Conservation (phyloP, 2,797 vertebrate genomes). For the Sphenodon punctatus region DNA sequence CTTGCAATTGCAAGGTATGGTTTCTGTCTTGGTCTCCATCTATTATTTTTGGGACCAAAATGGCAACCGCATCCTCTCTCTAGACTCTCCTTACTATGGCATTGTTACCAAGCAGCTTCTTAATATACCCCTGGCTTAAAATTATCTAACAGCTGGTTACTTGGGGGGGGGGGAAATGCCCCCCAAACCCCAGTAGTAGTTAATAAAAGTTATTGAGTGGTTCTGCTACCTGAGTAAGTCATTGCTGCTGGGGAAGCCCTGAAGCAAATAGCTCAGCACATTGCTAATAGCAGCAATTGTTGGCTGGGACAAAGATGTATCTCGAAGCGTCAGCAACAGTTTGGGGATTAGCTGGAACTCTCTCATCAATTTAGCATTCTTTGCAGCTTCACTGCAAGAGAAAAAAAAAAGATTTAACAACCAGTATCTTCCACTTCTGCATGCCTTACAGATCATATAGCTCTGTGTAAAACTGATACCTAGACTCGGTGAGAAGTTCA, state of each 20-base stretch:
- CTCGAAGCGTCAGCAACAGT: slow-evolving; percentile 91
- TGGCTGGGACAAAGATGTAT: slow-evolving; percentile 92
- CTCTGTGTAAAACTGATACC: no score
- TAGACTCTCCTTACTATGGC: no score
- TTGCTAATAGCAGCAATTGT: slow-evolving; percentile 93
- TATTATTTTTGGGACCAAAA: no score
- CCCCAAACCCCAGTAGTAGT: no score
- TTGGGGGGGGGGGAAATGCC: no score
- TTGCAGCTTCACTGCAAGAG: slow-evolving; percentile 89
- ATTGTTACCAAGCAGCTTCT: no score
- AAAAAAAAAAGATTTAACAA: not conserved
- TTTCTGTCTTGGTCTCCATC: no score
- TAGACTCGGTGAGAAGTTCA: slow-evolving; percentile 97
- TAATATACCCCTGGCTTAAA: no score
- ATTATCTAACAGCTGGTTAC: no score
- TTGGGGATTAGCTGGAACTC: slow-evolving; percentile 96
- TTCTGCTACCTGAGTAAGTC: slow-evolving; percentile 89
- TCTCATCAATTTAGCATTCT: slow-evolving; percentile 93
- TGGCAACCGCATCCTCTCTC: no score
- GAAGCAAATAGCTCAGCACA: slow-evolving; percentile 93
- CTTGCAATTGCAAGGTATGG: no score
- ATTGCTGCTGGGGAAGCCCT: slow-evolving; percentile 92
- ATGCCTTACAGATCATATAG: not conserved
- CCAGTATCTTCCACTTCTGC: not conserved
- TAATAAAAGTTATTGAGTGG: not conserved